These are phyloP conservation scores for Epizoanthus fatuus DNA, from an alignment of 92 coral and sea anemone species.

Conservation along the genomic window DNA sequence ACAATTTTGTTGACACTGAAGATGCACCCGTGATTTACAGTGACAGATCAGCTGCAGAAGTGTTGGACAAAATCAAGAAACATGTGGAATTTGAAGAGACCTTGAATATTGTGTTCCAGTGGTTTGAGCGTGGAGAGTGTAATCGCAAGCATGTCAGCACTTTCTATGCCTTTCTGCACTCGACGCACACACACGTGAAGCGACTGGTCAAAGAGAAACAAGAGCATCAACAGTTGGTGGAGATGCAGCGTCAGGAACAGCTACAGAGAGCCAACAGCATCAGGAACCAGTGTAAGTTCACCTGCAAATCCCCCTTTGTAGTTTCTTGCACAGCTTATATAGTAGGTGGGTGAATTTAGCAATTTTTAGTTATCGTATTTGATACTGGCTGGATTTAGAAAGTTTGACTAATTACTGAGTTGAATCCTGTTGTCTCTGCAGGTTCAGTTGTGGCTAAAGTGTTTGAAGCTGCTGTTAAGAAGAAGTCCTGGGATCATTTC, in stretches of 20 bases:
- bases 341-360: too few relatives aligned
- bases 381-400: background rate
- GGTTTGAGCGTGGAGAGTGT: slow-evolving; percentile 91
- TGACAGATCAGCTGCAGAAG: slow-evolving; percentile 51
- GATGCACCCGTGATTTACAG: slow-evolving; percentile 22
- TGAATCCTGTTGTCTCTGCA: background rate
- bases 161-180: slow-evolving; percentile 76
- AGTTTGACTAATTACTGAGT: background rate
- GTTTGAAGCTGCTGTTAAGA: slow-evolving; percentile 89
- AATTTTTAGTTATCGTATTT: too few relatives aligned
- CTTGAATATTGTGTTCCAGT: slow-evolving; percentile 66
- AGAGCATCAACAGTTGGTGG: slow-evolving; percentile 85
- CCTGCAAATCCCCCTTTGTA: background rate
- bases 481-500: slow-evolving; percentile 91
- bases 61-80: slow-evolving; percentile 69
- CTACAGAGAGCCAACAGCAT: slow-evolving; percentile 67
- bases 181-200: slow-evolving; percentile 76
- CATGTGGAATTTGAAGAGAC: slow-evolving; percentile 55
- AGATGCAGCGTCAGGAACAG: slow-evolving; percentile 76
- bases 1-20: slow-evolving; percentile 30
- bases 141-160: slow-evolving; percentile 74
- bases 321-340: too few relatives aligned
- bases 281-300: slow-evolving; percentile 78
- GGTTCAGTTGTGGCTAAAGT: slow-evolving; percentile 80
- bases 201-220: slow-evolving; percentile 77